Evolutionary conservation across 2,797 vertebrate species (phyloP).

Genomic region (Micromesistius poutassou): DNA sequence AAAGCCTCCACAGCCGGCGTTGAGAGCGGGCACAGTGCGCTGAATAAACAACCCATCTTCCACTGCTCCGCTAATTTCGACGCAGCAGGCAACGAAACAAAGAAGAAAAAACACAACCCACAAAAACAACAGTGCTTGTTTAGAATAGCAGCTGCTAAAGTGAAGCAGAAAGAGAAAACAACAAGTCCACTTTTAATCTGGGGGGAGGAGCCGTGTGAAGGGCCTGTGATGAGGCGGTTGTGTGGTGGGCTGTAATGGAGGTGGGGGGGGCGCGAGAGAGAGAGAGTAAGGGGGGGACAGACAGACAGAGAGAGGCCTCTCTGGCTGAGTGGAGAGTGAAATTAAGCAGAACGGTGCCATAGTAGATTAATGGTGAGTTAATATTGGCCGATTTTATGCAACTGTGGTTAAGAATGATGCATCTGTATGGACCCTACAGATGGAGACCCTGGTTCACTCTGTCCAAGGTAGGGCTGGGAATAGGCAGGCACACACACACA

Average conservation of each 20-base stretch:
- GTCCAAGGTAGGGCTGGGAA: conserved; percentile 37
- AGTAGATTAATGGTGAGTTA: conserved; percentile 47
- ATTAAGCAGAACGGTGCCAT: conserved; percentile 39
- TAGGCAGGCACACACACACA: conserved; percentile 29
- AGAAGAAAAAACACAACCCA: background rate
- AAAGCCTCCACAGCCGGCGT: background rate
- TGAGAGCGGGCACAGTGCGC: background rate
- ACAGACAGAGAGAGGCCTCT: conserved; percentile 7
- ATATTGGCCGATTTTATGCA: conserved; percentile 32
- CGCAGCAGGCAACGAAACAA: conserved; percentile 16
- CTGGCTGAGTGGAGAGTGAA: conserved; percentile 27
- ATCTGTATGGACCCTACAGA: no score
- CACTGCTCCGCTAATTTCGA: conserved; percentile 10
- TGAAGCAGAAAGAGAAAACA: conserved; percentile 33
- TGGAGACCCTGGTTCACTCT: conserved; percentile 37
- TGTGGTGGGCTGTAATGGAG: conserved; percentile 40
- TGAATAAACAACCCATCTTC: background rate
- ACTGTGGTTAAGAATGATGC: conserved; percentile 35
- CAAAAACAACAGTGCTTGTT: background rate
- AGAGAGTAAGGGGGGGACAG: background rate
- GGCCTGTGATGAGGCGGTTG: conserved; percentile 53
- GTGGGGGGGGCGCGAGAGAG: background rate
- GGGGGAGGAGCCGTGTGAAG: conserved; percentile 38
- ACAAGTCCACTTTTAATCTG: conserved; percentile 33
- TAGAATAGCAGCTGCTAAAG: conserved; percentile 35